phyloP scores from a whole-genome alignment of 2,797 vertebrate genomes.

The Gouania willdenowi region DNA sequence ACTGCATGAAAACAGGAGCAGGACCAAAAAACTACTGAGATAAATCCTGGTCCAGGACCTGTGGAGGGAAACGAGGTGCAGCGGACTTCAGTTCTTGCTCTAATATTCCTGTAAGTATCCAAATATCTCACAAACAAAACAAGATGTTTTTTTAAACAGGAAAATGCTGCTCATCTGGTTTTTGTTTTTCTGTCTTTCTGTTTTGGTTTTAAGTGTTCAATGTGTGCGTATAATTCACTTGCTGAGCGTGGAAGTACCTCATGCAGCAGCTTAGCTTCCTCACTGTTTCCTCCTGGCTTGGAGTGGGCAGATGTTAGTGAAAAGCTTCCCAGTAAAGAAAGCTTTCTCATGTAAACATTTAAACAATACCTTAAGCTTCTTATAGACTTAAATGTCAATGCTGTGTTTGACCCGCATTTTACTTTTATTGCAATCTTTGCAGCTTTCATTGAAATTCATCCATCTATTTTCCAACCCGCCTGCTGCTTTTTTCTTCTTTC shows the following conservation, averaged over 20 bases:
- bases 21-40: too few species aligned
- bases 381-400: conserved; percentile 48
- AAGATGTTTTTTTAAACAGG: too few species aligned
- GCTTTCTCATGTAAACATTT: conserved; percentile 55
- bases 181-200: conserved; percentile 1
- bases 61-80: too few species aligned
- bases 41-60: too few species aligned
- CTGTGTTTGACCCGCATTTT: conserved; percentile 36
- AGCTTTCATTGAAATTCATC: conserved; percentile 43
- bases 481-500: too few species aligned
- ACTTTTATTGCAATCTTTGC: too few species aligned
- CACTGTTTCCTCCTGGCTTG: conserved; percentile 28
- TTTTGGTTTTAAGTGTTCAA: not conserved
- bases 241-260: conserved; percentile 12
- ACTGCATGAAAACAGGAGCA: too few species aligned
- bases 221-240: not conserved
- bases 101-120: too few species aligned
- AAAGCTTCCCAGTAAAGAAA: conserved; percentile 57
- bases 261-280: conserved; percentile 39
- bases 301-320: conserved; percentile 64
- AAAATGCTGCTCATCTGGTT: too few species aligned
- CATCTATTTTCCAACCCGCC: conserved; percentile 1
- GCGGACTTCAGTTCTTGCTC: too few species aligned
- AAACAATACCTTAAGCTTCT: conserved; percentile 68
- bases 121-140: too few species aligned